Conservation (phyloP, 1,140 invertebrate species). For the Cylas formicarius region DNA sequence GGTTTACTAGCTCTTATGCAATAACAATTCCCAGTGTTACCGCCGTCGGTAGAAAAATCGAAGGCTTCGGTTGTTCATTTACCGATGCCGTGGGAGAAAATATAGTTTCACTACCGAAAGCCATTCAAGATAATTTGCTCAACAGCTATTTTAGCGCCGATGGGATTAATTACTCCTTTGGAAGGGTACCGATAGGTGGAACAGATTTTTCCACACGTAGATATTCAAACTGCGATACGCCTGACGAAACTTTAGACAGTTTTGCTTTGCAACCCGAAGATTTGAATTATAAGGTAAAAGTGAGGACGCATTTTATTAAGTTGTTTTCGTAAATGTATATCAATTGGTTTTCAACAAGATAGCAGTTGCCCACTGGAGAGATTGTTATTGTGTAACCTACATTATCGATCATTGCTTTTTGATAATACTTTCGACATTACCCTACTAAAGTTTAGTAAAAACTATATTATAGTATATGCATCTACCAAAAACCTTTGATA, state of each 20-base stretch:
- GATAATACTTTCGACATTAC: too few species aligned
- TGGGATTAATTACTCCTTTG: conserved; percentile 69
- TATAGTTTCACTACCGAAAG: conserved; percentile 12
- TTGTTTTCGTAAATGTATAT: neutral
- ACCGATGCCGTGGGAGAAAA: conserved; percentile 25
- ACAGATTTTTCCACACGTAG: conserved; percentile 66
- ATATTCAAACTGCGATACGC: conserved; percentile 63
- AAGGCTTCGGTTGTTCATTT: conserved; percentile 75
- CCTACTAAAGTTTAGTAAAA: too few species aligned
- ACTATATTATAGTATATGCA: too few species aligned
- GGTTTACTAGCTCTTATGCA: conserved; percentile 19
- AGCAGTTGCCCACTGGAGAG: too few species aligned
- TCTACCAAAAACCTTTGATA: too few species aligned
- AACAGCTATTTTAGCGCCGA: conserved; percentile 47
- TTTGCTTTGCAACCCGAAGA: conserved; percentile 44
- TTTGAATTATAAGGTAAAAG: conserved; percentile 37
- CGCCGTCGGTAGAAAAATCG: conserved; percentile 48
- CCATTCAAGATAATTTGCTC: conserved; percentile 14
- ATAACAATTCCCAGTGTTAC: conserved; percentile 32
- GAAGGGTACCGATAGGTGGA: conserved; percentile 73
- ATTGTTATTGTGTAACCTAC: too few species aligned
- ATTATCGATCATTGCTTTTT: too few species aligned
- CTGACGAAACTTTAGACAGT: conserved; percentile 34
- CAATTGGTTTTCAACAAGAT: neutral
- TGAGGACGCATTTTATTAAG: neutral